Evolutionary conservation across 1,140 invertebrate genomes (phyloP).

Genomic region (Meloidogyne chitwoodi): DNA sequence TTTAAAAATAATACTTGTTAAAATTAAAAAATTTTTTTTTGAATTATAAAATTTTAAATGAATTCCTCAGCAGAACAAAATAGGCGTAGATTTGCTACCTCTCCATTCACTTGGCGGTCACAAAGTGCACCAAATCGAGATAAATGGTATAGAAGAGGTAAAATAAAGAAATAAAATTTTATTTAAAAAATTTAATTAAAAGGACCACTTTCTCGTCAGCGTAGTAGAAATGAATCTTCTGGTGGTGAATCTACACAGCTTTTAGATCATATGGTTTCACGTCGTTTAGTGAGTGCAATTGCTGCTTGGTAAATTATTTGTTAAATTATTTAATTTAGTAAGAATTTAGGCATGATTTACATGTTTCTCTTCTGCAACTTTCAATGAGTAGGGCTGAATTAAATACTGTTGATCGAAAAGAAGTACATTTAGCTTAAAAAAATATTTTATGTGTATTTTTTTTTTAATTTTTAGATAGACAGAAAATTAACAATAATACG

Average conservation of each 20-base stretch:
- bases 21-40: no score
- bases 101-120: constrained; percentile 30
- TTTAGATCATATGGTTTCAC: constrained; percentile 47
- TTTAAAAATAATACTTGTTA: no score
- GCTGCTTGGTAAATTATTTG: no score
- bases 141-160: constrained; percentile 50
- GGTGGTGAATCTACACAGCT: constrained; percentile 42
- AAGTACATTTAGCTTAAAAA: background rate
- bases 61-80: background rate
- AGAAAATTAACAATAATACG: background rate
- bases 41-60: background rate
- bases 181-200: background rate
- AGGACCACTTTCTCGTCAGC: background rate
- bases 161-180: background rate
- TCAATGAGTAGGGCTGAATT: constrained; percentile 30
- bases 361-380: constrained; percentile 49
- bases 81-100: background rate
- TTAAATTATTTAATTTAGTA: no score
- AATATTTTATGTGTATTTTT: background rate
- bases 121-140: constrained; percentile 51
- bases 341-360: constrained; percentile 58
- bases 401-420: background rate
- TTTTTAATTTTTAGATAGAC: background rate
- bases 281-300: constrained; percentile 56
- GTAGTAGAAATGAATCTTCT: constrained; percentile 3